Percentiles rank a stretch among this genome's conserved stretches.
Evolutionary conservation across 2,888 invertebrate genomes (phyloP).

Genomic region (Clunio marinus): DNA sequence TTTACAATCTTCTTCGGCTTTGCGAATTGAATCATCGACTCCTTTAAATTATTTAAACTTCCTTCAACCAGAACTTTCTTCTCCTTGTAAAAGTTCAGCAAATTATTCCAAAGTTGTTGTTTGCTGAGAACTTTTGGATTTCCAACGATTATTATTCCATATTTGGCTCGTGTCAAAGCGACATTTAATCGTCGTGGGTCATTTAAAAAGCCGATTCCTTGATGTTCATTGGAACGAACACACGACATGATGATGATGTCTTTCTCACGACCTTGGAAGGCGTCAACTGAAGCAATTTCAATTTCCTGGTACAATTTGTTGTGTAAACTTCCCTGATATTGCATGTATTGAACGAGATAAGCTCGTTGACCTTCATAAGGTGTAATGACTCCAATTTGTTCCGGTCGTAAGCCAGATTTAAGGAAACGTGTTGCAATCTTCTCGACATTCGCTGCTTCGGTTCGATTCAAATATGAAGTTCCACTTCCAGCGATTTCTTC

Average conservation of each 20-base stretch:
- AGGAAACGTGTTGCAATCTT: constrained; percentile 94
- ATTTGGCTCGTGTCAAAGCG: constrained; percentile 94
- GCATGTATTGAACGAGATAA: constrained; percentile 97
- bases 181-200: constrained; percentile 97
- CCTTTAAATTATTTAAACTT: constrained; percentile 93
- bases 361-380: constrained; percentile 99
- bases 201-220: constrained; percentile 97
- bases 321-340: constrained; percentile 94
- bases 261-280: constrained; percentile 98
- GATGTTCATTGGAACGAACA: constrained; percentile 96
- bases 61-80: constrained; percentile 96
- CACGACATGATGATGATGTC: constrained; percentile 99
- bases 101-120: constrained; percentile 97
- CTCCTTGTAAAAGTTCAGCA: constrained; percentile 95
- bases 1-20: constrained; percentile 96
- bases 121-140: constrained; percentile 98
- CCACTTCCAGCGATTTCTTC: constrained; percentile 99
- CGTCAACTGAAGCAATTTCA: constrained; percentile 99
- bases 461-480: constrained; percentile 96
- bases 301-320: constrained; percentile 97
- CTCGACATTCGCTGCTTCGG: constrained; percentile 98
- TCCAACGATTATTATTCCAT: constrained; percentile 96
- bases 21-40: constrained; percentile 93
- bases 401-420: constrained; percentile 91
- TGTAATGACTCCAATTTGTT: constrained; percentile 98